Evolutionary conservation across 2,113 vertebrate species (phyloP), one percentile per base, ranked within the genome.

Genomic region (Chloropsis hardwickii): DNA sequence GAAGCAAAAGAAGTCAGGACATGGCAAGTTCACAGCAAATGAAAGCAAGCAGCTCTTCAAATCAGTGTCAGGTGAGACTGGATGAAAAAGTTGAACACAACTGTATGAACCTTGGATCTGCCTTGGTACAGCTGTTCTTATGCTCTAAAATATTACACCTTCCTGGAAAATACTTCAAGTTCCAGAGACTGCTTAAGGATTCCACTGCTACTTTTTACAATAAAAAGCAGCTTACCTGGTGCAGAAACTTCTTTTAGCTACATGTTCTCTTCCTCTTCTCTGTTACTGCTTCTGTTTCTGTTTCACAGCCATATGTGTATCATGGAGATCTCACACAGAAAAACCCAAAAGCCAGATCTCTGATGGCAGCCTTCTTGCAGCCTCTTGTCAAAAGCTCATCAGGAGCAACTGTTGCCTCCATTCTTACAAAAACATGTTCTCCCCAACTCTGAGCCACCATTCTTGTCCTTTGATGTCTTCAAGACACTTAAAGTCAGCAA

Each of bases 181-280:
- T 93, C 57, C 64, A 92, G 35, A 91, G 54, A 72, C 12, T 66
- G 39, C 31, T 10, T 37, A 79, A 58, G 27, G 33, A 47, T 64
- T 58, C 23, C 53, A 60, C 7, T 84, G 93, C 91, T 94, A 90
- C 95, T 87, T 90, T 93, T 91, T 81, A 90, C 40, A 87, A 54
- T 15, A 73, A 84, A 89, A 93, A 93, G 81, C 91, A 92, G 93
- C 88, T 95, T 93, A 96, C 44, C 88, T 84, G 53, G 29, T 60
- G 39, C 14, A 31, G 88, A 87, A 93, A 77, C 13, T 76, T 72
- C 71, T 83, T 64, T 81, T 69, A 93, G 39, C 58, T 84, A 86
- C 5, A 13, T 45, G 35, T 50, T 86, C 22, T 77, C 58, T 80
- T 89, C 61, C 23, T 66, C 61, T 78, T 73, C 44, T 81, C 35